Percentiles rank a stretch among this genome's conserved stretches.
Conservation (phyloP, 2,888 invertebrate genomes). For the Lasius fuliginosus region DNA sequence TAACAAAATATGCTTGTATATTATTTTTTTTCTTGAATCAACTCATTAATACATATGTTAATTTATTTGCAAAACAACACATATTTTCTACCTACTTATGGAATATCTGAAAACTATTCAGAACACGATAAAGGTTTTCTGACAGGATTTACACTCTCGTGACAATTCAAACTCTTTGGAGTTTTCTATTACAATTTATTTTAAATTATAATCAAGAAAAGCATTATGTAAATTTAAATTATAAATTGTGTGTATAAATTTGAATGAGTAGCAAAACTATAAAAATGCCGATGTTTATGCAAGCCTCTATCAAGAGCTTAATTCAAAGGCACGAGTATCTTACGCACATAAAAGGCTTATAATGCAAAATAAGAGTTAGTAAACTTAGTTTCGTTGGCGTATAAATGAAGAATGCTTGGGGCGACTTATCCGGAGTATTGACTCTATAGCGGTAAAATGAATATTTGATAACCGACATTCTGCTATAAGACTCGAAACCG, state of each 20-base stretch:
- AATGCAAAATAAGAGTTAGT: neutral
- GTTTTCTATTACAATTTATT: neutral
- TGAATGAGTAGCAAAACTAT: neutral
- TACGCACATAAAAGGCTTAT: neutral
- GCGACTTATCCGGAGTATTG: slow-evolving; percentile 22
- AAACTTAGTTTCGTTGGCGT: neutral
- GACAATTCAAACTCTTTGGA: neutral
- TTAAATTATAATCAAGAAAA: neutral
- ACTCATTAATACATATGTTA: neutral
- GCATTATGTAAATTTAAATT: slow-evolving; percentile 15
- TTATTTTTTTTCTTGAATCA: neutral
- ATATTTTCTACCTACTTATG: neutral
- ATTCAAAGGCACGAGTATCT: neutral
- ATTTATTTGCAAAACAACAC: neutral
- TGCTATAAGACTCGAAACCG: neutral
- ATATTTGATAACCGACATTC: slow-evolving; percentile 15
- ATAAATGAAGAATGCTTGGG: slow-evolving; percentile 12
- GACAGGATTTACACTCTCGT: neutral
- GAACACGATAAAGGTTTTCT: neutral
- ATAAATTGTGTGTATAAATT: neutral
- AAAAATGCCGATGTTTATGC: neutral
- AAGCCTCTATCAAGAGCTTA: neutral
- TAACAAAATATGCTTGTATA: neutral
- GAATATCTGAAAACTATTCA: neutral
- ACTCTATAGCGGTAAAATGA: slow-evolving; percentile 15